phyloP scores from a whole-genome alignment of 1,140 invertebrate genomes.

The Maconellicoccus hirsutus region DNA sequence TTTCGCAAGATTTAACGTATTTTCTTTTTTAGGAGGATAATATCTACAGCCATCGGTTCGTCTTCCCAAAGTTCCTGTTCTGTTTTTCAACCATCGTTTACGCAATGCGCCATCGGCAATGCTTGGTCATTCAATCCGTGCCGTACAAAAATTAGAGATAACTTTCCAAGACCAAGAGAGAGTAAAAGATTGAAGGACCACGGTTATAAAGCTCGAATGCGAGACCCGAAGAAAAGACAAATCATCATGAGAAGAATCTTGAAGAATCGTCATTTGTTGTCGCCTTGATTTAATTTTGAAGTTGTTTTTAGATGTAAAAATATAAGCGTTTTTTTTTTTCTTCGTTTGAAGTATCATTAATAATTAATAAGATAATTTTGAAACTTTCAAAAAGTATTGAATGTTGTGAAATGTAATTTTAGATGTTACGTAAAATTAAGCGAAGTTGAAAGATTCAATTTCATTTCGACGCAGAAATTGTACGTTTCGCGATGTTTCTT shows the following conservation, averaged over 20 bases:
- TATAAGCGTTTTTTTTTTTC: no score
- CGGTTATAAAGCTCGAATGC: neutral
- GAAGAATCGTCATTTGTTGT: neutral
- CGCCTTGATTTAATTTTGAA: neutral
- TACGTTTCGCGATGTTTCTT: no score
- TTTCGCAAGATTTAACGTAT: neutral
- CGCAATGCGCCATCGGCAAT: neutral
- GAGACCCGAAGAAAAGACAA: neutral
- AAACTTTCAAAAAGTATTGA: no score
- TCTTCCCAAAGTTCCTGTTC: neutral
- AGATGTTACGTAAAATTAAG: no score
- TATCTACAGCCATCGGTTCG: neutral
- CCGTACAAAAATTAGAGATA: neutral
- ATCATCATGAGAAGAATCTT: constrained; percentile 4
- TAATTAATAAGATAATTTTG: no score
- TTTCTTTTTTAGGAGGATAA: neutral
- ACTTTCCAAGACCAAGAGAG: neutral
- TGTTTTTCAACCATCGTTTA: neutral
- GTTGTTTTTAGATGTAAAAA: no score
- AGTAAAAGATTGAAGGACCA: neutral
- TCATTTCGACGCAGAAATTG: no score
- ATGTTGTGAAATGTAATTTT: no score
- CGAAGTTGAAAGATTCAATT: no score
- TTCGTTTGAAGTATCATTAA: no score
- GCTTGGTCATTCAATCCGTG: neutral